Percentiles rank a stretch among this genome's conserved stretches.
Evolutionary conservation across 2,113 vertebrate species (phyloP).

Genomic region (Tragelaphus buxtoni): DNA sequence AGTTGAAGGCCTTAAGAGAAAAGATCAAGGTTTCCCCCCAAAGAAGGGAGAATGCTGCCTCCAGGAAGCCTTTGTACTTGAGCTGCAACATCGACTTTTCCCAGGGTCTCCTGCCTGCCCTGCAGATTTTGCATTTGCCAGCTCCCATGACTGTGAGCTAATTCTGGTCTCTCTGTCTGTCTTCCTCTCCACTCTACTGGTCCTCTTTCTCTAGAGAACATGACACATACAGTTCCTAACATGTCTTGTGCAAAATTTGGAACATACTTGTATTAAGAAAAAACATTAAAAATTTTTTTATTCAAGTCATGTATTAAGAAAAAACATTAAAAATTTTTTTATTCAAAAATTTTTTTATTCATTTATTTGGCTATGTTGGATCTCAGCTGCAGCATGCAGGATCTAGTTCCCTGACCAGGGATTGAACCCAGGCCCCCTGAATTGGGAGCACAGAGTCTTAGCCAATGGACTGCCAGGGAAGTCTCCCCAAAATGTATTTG

Average conservation of each 20-base stretch:
- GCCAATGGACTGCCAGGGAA: background rate
- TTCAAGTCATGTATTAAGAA: no score
- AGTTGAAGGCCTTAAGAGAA: background rate
- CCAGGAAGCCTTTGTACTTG: background rate
- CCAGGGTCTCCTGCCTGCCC: background rate
- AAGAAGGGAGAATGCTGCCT: background rate
- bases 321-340: no score
- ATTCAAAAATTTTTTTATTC: no score
- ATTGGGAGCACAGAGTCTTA: background rate
- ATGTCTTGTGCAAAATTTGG: background rate
- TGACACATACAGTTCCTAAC: fast-evolving
- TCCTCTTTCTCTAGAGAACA: background rate
- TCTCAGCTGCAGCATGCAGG: background rate
- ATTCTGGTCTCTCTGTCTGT: background rate
- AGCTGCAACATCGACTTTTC: background rate
- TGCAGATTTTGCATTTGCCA: background rate
- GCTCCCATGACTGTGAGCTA: background rate
- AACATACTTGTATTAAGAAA: no score
- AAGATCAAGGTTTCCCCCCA: no score
- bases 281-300: no score
- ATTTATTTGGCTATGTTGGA: background rate
- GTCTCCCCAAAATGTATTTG: background rate
- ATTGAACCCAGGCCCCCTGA: background rate
- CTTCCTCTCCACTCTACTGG: background rate
- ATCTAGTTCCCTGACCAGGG: background rate